These are phyloP conservation scores for Pongo abelii DNA, from an alignment of 2,113 vertebrate species.

Conservation along the genomic window DNA sequence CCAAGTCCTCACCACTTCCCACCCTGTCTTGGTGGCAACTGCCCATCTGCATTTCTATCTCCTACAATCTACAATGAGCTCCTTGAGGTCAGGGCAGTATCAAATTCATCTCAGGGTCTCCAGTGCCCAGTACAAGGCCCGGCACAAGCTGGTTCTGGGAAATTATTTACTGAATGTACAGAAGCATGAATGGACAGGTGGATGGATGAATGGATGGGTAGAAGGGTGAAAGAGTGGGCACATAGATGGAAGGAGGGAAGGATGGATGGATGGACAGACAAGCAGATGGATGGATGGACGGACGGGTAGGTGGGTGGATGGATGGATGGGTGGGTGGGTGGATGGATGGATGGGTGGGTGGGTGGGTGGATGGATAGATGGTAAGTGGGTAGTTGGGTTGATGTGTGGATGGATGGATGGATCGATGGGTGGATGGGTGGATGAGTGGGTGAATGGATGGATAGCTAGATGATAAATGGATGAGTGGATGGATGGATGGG, in stretches of 20 bases:
- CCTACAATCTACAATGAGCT: not conserved
- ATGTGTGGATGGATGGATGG: no score
- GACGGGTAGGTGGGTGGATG: no score
- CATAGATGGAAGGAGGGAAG: accelerated
- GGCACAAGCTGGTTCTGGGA: not conserved
- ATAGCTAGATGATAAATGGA: accelerated
- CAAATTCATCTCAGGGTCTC: not conserved
- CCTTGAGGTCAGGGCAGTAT: not conserved
- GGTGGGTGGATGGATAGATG: no score
- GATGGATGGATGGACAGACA: no score
- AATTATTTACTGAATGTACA: not conserved
- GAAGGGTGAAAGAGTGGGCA: not conserved
- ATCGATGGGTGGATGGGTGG: accelerated
- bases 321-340: not conserved
- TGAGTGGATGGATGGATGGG: accelerated
- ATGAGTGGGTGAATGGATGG: not conserved
- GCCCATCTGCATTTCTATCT: not conserved
- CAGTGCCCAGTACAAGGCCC: not conserved
- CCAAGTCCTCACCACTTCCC: not conserved
- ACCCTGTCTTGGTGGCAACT: not conserved
- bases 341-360: accelerated
- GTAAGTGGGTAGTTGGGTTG: no score
- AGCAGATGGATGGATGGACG: accelerated
- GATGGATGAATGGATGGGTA: no score
- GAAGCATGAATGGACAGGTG: not conserved